Conservation (phyloP, 2,113 vertebrate species). For the Agelaius phoeniceus region DNA sequence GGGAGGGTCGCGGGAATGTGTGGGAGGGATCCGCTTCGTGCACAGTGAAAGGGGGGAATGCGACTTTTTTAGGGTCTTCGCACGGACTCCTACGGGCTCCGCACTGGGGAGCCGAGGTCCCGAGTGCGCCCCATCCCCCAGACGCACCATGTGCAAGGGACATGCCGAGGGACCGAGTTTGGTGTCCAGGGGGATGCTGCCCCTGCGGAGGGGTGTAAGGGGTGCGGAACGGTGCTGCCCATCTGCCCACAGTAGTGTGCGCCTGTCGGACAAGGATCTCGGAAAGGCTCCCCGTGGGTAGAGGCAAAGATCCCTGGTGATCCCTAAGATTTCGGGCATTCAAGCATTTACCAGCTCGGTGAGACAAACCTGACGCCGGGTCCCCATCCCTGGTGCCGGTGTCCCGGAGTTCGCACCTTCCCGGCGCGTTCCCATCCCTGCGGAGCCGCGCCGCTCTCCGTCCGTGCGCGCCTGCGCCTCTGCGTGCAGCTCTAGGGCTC, state of each 20-base stretch:
- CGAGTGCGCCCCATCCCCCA: fast-evolving
- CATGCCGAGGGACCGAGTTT: neutral
- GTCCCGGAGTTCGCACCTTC: neutral
- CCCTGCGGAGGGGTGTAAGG: neutral
- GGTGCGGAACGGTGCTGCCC: neutral
- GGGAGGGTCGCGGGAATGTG: neutral
- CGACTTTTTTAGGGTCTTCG: neutral
- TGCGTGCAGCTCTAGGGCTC: fast-evolving
- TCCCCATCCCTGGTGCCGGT: fast-evolving
- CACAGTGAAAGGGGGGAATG: too few relatives aligned
- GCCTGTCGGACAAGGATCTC: neutral
- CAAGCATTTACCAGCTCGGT: fast-evolving
- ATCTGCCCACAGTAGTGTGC: fast-evolving
- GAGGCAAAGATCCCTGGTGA: neutral
- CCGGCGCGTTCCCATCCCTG: neutral
- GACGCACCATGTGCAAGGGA: neutral
- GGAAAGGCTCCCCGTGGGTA: neutral
- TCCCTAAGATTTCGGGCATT: neutral
- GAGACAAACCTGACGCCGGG: neutral
- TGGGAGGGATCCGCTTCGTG: neutral
- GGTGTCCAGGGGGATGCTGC: neutral
- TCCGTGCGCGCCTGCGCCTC: neutral
- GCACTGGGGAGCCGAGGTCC: fast-evolving
- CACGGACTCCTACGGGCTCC: fast-evolving
- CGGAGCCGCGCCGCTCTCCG: fast-evolving